Evolutionary conservation across 2,797 vertebrate genomes (phyloP).

Genomic region (Novumbra hubbsi): DNA sequence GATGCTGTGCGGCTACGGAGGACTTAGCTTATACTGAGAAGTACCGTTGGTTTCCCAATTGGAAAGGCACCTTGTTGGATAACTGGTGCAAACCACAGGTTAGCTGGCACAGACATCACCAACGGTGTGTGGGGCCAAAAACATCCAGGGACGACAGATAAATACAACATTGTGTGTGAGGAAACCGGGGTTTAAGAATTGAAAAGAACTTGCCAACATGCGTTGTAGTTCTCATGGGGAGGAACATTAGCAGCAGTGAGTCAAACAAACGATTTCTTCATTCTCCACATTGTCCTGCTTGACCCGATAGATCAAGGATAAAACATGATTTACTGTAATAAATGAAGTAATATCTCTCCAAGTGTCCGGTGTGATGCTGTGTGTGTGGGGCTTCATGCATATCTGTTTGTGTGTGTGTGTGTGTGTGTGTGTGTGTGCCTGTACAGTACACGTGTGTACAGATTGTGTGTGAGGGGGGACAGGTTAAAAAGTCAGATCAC

Average conservation of each 20-base stretch:
- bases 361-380: neutral
- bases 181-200: slow-evolving; percentile 6
- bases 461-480: slow-evolving; percentile 2
- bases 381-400: neutral
- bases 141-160: slow-evolving; percentile 12
- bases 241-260: slow-evolving; percentile 23
- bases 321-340: slow-evolving; percentile 19
- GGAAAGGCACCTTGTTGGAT: neutral
- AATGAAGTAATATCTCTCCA: neutral
- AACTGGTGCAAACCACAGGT: neutral
- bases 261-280: neutral
- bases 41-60: neutral
- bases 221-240: neutral
- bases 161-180: slow-evolving; percentile 13
- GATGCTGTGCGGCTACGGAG: no score
- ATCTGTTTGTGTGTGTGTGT: slow-evolving; percentile 12
- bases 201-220: neutral
- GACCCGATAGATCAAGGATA: slow-evolving; percentile 5
- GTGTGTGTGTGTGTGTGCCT: slow-evolving; percentile 11
- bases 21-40: neutral
- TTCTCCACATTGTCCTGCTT: neutral
- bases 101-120: neutral
- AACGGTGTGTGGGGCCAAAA: neutral
- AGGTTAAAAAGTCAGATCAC: slow-evolving; percentile 45
- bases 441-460: slow-evolving; percentile 1